Base-by-base conservation (phyloP, 2,888 invertebrate genomes). In the Adineta ricciae region DNA sequence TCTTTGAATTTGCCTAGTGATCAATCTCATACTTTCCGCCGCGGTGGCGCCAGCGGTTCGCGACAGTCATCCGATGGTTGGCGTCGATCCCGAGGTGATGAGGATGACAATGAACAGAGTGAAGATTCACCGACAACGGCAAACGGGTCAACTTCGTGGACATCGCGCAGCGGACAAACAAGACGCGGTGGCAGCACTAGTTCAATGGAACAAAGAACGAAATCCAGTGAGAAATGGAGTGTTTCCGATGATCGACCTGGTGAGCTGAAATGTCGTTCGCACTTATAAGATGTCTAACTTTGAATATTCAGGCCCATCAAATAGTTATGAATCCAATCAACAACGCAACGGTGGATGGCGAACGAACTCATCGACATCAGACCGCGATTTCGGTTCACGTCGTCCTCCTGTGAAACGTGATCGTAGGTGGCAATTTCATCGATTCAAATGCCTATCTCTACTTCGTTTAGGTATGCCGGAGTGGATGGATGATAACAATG, bases 1-100 rank as follows among this genome's bases (percentile, higher is more conserved):
- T 46, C 11, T 11, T 46, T 5, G 11, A 46, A 46, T 46, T 46
- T 46, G 11, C 38, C 38, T 41, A 78, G 78, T 14, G 78, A 78
- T 41, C 78, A 78, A 78, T 78, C 78, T 24, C 78, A 78, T 24
- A 41, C 78, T 41, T 78, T 78, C 41, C 78, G 78, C 41, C 78
- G 78, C 24, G 78, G 78, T 78, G 4, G 64, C 16, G 64, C 14
- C 14, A n/a, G 56, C 9, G n/a, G 24, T 41, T 24, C 38, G 11
- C 78, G 41, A 5, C 78, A 78, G n/a, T 21, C 38, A 41, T 24
- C 38, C 9, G 78, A 78, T 11, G 78, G 41, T 38, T 78, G 78
- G 78, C 38, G 78, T 8, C 78, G 78, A 78, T n/a, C 41, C 9
- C 24, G 41, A 78, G 64, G 32, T 19, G 64, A 64, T 64, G 64